These are phyloP conservation scores for Sphaerophoria taeniata DNA, from an alignment of 2,888 invertebrate genomes.

Conservation along the genomic window DNA sequence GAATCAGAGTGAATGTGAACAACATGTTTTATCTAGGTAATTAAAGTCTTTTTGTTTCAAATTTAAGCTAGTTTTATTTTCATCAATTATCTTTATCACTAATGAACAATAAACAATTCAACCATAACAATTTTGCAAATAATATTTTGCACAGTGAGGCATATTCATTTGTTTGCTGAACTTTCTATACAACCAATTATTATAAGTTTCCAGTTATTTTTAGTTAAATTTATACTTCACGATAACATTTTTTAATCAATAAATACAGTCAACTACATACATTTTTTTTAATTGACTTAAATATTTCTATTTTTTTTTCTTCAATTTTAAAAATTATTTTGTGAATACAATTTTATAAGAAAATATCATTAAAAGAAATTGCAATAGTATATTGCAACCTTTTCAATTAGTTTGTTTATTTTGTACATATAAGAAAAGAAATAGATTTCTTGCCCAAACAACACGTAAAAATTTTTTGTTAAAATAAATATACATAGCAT, in stretches of 20 bases:
- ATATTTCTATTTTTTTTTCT: conserved; percentile 15
- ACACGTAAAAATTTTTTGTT: conserved; percentile 40
- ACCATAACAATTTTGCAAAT: conserved; percentile 50
- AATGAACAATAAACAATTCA: conserved; percentile 36
- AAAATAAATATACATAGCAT: conserved; percentile 59
- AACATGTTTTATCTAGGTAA: background rate
- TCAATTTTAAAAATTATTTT: background rate
- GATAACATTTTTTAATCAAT: conserved; percentile 31
- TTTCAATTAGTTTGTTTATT: conserved; percentile 12
- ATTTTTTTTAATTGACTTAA: conserved; percentile 54
- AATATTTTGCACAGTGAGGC: conserved; percentile 22
- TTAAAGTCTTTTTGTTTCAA: background rate
- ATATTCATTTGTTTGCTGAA: conserved; percentile 24
- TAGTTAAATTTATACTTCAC: conserved; percentile 23
- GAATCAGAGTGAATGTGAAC: too few relatives aligned
- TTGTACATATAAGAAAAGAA: conserved; percentile 42
- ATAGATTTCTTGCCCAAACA: conserved; percentile 43
- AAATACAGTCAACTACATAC: conserved; percentile 66
- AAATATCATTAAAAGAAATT: conserved; percentile 36
- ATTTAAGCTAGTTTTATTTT: conserved; percentile 37
- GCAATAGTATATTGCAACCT: conserved; percentile 39
- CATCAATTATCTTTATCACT: conserved; percentile 38
- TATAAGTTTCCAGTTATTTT: conserved; percentile 14
- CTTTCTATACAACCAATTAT: conserved; percentile 32
- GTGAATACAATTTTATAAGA: conserved; percentile 36